Conservation (phyloP, 1,140 invertebrate species). For the Bombus cullumanus region DNA sequence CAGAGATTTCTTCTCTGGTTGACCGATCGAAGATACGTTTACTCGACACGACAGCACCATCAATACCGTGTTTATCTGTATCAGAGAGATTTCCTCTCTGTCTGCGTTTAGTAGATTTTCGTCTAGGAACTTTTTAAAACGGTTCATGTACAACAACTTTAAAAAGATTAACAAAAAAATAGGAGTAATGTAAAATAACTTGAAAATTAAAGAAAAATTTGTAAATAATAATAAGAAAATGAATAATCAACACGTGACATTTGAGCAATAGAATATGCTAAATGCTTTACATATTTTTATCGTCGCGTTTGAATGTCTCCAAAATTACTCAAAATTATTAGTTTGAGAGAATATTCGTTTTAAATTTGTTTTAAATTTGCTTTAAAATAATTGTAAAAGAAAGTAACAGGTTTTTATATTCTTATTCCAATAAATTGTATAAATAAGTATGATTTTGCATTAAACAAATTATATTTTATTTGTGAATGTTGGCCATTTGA, state of each 20-base stretch:
- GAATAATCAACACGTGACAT: background rate
- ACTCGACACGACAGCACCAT: background rate
- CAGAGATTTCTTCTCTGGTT: too few relatives aligned
- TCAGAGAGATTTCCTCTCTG: too few relatives aligned
- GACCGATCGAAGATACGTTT: background rate
- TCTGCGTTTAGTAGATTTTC: background rate
- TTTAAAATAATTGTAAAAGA: background rate
- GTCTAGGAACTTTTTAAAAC: conserved; percentile 11
- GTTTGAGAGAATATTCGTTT: background rate
- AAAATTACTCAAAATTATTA: background rate
- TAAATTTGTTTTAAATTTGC: background rate
- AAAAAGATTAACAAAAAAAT: background rate
- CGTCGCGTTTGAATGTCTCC: background rate
- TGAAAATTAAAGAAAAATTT: background rate
- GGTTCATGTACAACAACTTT: background rate
- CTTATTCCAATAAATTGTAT: background rate
- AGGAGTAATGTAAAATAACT: background rate
- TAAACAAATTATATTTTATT: conserved; percentile 9
- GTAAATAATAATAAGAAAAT: background rate
- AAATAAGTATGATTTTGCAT: too few relatives aligned
- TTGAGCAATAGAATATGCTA: background rate
- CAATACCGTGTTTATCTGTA: background rate
- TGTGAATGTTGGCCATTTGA: background rate
- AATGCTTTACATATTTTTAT: background rate
- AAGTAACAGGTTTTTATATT: too few relatives aligned